Evolutionary conservation across 2,113 vertebrate genomes (phyloP), one percentile per base, ranked within the genome.

Genomic region (Aix galericulata): DNA sequence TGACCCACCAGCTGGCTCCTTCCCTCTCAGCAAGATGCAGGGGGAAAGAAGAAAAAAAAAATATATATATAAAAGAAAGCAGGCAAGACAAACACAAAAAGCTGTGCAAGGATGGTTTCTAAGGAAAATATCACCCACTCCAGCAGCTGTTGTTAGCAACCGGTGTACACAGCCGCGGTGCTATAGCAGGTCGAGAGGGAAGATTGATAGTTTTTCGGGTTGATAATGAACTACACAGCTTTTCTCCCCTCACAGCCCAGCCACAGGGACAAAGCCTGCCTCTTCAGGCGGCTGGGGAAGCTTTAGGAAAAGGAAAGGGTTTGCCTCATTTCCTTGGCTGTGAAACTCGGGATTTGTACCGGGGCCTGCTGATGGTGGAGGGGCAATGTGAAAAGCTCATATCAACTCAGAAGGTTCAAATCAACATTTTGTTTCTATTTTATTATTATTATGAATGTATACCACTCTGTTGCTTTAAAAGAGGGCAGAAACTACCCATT

Each of bases 131-230:
- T 56, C 62, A n/a, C 9, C 22, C 13, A 4, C 17, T 87, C 62
- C 34, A 56, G 69, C 62, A 0, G 52, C 87, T 94, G 95, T 93
- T 96, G 96, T 93, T 93, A 96, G 96, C 96, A 96, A 95, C 95
- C 22, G 1, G 26, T 0, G 9, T 53, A 94, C 77, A 84, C 82
- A 90, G 89, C 11, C 48, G 2, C 50, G 38, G 17, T 0, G 14
- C 55, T 36, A 2, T 1, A 3, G 44, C 78, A 34, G 67, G 80
- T 80, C 6, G 31, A 67, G 34, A 6, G 23, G 31, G 52, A 74
- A 69, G 56, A 67, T 55, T 71, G 66, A 85, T 42, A 78, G 17
- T 40, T 14, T 11, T 31, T 16, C 0, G 2, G 84, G 62, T 17
- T 46, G 29, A 1, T 73, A 82, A 16, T 72, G 67, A 56, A 58